phyloP scores from a whole-genome alignment of 1,140 invertebrate species.

The Polypedilum pembai region DNA sequence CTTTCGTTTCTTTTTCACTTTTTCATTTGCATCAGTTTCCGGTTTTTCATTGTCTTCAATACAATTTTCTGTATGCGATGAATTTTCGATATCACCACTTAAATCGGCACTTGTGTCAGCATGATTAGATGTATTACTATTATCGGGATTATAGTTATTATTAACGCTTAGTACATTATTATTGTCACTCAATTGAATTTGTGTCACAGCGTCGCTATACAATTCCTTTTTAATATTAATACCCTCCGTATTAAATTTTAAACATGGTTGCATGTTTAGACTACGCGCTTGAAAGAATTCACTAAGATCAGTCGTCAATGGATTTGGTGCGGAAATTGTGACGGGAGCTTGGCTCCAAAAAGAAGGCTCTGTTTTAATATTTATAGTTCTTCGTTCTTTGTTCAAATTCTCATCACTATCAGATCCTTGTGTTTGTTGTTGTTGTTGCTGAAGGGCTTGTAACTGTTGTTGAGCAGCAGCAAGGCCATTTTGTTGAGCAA shows the following conservation, averaged over 20 bases:
- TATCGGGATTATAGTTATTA: slow-evolving; percentile 2
- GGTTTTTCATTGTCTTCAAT: neutral
- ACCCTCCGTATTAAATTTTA: slow-evolving; percentile 53
- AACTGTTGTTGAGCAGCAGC: slow-evolving; percentile 29
- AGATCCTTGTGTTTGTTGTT: slow-evolving; percentile 39
- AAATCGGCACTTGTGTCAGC: neutral
- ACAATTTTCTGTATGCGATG: neutral
- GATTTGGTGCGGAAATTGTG: slow-evolving; percentile 13
- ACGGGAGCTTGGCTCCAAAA: slow-evolving; percentile 23
- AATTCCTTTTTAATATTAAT: slow-evolving; percentile 41
- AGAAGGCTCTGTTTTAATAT: slow-evolving; percentile 31
- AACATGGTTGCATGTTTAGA: slow-evolving; percentile 50
- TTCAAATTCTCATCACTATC: slow-evolving; percentile 44
- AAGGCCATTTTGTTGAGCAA: slow-evolving; percentile 35
- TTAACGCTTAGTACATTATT: neutral
- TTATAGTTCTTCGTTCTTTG: slow-evolving; percentile 44
- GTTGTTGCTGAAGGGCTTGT: slow-evolving; percentile 35
- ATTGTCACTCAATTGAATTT: slow-evolving; percentile 19
- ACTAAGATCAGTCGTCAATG: slow-evolving; percentile 27
- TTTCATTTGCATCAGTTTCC: slow-evolving; percentile 26
- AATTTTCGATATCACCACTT: neutral
- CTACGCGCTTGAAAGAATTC: slow-evolving; percentile 35
- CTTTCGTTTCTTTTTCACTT: slow-evolving; percentile 54
- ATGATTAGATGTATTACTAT: neutral
- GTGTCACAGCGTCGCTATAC: neutral